phyloP scores from a whole-genome alignment of 2,113 vertebrate species.

The Typhlomys cinereus region DNA sequence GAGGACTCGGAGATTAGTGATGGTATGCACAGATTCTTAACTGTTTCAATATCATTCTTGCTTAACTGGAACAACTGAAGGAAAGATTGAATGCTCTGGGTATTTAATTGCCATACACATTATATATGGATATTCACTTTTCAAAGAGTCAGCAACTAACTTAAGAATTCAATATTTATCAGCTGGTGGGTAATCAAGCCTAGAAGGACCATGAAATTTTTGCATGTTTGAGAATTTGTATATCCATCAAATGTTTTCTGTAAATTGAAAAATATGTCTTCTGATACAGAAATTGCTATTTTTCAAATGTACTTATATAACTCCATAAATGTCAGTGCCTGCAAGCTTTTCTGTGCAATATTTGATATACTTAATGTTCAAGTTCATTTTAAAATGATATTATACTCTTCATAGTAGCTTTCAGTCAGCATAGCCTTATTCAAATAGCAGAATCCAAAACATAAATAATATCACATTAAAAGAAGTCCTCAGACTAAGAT shows the following conservation, averaged over 20 bases:
- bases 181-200: neutral
- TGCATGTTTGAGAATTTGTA: neutral
- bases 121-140: slow-evolving; percentile 16
- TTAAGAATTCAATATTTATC: slow-evolving; percentile 53
- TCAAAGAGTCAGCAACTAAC: slow-evolving; percentile 27
- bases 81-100: slow-evolving; percentile 19
- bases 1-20: neutral
- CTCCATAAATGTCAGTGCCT: neutral
- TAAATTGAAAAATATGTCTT: slow-evolving; percentile 39
- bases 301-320: slow-evolving; percentile 11
- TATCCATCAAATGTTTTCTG: neutral
- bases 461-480: neutral
- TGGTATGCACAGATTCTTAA: neutral
- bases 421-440: neutral
- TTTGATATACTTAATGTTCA: slow-evolving; percentile 1
- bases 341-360: neutral
- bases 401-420: neutral
- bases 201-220: slow-evolving; percentile 12
- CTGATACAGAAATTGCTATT: neutral
- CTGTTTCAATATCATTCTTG: neutral
- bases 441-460: neutral
- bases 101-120: neutral
- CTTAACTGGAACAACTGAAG: neutral
- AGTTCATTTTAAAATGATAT: slow-evolving; percentile 40
- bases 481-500: neutral